A percentile compares a stretch with the other conserved stretches of the same genome.
phyloP scores from a whole-genome alignment of 2,888 invertebrate species.

The Pammene aurita region DNA sequence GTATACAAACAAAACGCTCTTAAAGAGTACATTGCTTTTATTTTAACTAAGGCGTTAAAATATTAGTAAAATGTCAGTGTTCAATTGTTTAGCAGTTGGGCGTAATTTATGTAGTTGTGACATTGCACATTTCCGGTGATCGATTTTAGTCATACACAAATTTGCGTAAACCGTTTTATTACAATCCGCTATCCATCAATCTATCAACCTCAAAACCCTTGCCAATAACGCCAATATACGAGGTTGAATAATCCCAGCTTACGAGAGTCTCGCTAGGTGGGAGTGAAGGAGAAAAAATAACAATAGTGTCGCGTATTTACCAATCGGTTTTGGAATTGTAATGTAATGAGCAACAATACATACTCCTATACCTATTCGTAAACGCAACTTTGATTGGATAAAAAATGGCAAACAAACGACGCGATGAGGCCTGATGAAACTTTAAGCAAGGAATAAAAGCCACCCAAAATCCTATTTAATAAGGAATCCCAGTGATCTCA shows the following conservation, averaged over 20 bases:
- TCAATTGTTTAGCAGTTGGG: neutral
- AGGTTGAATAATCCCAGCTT: conserved; percentile 49
- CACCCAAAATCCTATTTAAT: no score
- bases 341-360: neutral
- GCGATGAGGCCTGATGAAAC: no score
- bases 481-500: no score
- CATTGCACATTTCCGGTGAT: conserved; percentile 46
- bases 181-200: conserved; percentile 63
- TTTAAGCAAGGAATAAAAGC: no score
- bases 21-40: neutral
- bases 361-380: no score
- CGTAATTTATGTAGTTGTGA: neutral
- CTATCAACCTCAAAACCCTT: conserved; percentile 58
- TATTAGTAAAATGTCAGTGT: neutral
- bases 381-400: no score
- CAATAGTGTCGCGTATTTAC: neutral
- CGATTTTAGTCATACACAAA: conserved; percentile 56
- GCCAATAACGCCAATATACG: conserved; percentile 55
- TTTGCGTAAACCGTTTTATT: conserved; percentile 61
- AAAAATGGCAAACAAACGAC: neutral
- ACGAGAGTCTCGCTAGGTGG: conserved; percentile 4
- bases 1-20: neutral
- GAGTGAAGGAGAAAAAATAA: conserved; percentile 7
- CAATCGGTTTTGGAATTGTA: neutral
- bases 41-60: neutral